Percentiles rank a stretch among this genome's conserved stretches.
These are phyloP conservation scores for Geotrypetes seraphini DNA, from an alignment of 2,797 vertebrate genomes.

Conservation along the genomic window DNA sequence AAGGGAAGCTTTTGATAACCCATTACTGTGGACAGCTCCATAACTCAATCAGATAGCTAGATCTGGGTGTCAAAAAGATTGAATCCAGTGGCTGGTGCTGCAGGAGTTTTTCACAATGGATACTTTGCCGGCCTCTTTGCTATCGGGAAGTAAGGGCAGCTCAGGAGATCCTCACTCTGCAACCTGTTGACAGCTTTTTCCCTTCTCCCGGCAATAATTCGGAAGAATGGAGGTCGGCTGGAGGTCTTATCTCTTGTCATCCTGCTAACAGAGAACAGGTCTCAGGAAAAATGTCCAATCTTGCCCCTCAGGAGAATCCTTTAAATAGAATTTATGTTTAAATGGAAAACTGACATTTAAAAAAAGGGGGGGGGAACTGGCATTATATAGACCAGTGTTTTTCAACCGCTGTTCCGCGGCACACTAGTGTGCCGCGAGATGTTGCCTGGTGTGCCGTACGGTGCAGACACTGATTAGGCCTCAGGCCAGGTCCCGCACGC, in stretches of 20 bases:
- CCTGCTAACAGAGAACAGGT: neutral
- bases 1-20: conserved; percentile 37
- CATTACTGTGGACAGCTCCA: conserved; percentile 47
- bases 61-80: conserved; percentile 24
- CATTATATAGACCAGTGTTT: too few relatives aligned
- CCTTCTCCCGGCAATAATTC: neutral
- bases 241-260: conserved; percentile 12
- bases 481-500: too few relatives aligned
- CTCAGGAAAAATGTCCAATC: conserved; percentile 6
- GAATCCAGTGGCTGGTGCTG: conserved; percentile 18
- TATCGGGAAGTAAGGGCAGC: conserved; percentile 1
- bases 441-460: too few relatives aligned
- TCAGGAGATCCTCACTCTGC: neutral
- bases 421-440: too few relatives aligned
- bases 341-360: neutral
- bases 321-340: neutral
- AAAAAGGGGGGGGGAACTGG: too few relatives aligned
- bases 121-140: neutral
- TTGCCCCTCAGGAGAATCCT: conserved; percentile 1
- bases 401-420: too few relatives aligned
- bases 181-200: conserved; percentile 17
- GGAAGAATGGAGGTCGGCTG: neutral
- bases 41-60: conserved; percentile 44
- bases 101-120: conserved; percentile 3
- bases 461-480: too few relatives aligned